Base-by-base conservation (phyloP, 2,888 invertebrate species). In the Cephonodes hylas region DNA sequence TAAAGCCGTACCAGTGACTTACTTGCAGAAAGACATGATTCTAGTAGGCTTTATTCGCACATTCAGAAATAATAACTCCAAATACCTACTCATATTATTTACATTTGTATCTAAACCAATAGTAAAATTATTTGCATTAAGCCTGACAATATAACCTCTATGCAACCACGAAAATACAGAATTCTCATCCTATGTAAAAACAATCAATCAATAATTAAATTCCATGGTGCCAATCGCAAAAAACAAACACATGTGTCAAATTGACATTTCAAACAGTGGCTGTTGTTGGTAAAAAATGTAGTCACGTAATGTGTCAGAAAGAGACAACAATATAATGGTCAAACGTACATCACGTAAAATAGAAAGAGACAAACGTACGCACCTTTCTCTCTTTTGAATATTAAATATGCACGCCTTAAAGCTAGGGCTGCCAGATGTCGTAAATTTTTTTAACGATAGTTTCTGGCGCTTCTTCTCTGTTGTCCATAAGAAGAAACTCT, bases 311-410 rank as follows among this genome's bases (percentile, higher is more conserved):
- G 18, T 44, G 53, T 31, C 1, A 53, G 18, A 53, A 31, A 53
- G 53, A 27, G 53, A 53, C 31, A 20, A 18, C 53, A 18, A 27
- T 18, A 10, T 13, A 10, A 15, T 31, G 18, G 18, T 18, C 18
- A 15, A 31, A 6, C 3, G 18, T 53, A 4, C 15, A 8, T 18
- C 25, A 31, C 31, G 18, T 31, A 15, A 53, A 27, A 8, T 4
- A 18, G 18, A 53, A 8, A 53, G 27, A 18, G 53, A 53, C 31
- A 31, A 18, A 15, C 3, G 31, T 2, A 48, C n/a, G 7, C 27
- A 53, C 53, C 53, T 53, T 53, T 53, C 53, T 53, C 53, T 53
- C 27, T 53, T 53, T 31, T 53, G 53, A 53, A 53, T 53, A 53
- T 53, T 31, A 53, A 53, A 15, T 15, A 53, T 31, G 53, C 18